phyloP scores from a whole-genome alignment of 1,140 invertebrate species.

The Sycophaga agraensis region DNA sequence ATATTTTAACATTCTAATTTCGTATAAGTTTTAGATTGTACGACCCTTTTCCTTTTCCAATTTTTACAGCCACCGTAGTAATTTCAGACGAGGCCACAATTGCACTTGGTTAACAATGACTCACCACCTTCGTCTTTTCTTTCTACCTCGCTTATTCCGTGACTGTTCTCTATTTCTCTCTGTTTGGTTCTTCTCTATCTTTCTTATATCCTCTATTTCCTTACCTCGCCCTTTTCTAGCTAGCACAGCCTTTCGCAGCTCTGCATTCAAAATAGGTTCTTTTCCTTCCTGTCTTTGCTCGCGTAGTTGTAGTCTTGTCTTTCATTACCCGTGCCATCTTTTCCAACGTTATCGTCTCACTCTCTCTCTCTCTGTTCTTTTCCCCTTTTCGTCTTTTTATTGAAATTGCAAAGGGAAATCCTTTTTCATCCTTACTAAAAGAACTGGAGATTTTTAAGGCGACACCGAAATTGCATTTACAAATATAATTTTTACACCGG shows the following conservation, averaged over 20 bases:
- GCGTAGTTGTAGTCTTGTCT: too few relatives aligned
- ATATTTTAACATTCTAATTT: constrained; percentile 52
- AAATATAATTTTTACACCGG: too few relatives aligned
- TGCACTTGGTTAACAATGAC: constrained; percentile 23
- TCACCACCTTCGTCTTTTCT: constrained; percentile 9
- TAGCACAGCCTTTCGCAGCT: background rate
- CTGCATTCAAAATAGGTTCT: background rate
- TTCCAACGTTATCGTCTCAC: too few relatives aligned
- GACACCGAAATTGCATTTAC: too few relatives aligned
- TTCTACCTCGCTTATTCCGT: too few relatives aligned
- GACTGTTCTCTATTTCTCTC: constrained; percentile 26
- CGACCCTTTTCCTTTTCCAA: constrained; percentile 13
- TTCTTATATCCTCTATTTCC: background rate
- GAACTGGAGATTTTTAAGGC: too few relatives aligned
- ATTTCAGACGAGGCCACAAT: constrained; percentile 36
- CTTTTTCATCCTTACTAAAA: too few relatives aligned
- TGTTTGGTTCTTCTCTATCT: constrained; percentile 15
- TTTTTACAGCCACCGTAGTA: constrained; percentile 25
- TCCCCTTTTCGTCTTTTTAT: too few relatives aligned
- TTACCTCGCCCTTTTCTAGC: too few relatives aligned
- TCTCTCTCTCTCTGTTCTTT: too few relatives aligned
- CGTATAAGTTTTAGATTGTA: constrained; percentile 42
- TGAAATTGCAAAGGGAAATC: too few relatives aligned
- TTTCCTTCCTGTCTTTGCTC: background rate
- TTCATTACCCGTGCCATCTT: constrained; percentile 11